Evolutionary conservation across 37 sponge, comb jelly and placozoan genomes (phyloP), one percentile per base, ranked within the genome.

Genomic region (Trichoplax adhaerens): DNA sequence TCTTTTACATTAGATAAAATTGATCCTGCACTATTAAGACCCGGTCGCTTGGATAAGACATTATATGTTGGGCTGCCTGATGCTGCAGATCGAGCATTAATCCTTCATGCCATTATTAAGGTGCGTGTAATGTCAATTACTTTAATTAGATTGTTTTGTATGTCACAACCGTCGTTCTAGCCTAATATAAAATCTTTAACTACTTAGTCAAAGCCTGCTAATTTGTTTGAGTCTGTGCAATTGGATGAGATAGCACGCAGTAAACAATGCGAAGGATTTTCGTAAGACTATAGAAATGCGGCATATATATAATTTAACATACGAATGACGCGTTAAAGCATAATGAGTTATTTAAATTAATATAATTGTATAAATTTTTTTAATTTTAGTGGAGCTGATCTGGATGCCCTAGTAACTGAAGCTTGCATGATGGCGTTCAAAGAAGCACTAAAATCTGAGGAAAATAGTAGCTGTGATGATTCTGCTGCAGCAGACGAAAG

Each of bases 1-100:
- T 52, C 64, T 1, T 71, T 68, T 1, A 10, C 2, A 60, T 0
- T 64, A 91, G 99, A 98, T 52, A 98, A 92, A 58, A 86, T 98
- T 54, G 99, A 98, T 72, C 87, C 93, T 29, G 99, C 99, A 8
- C 66, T 98, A 2, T 76, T 98, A 69, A 62, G 99, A 56, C 99
- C 99, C 52, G 99, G 99, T 58, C 72, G 99, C 50, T 77, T 98
- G 29, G 99, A 98, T 81, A 91, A 86, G 80, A 74, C 75, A 2
- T 81, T 98, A 56, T 86, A 89, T 65, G 83, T 98, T 47, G 87
- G 87, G 1, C 78, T 98, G 1, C 99, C 99, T 7, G 54, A 73
- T 54, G 69, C 79, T 3, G 71, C 69, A 49, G 99, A 85, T 5
- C 82, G 99, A 50, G 68, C 66, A 52, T 84, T 71, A 70, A 98